These are phyloP conservation scores for Sinella curviseta DNA, from an alignment of 1,140 invertebrate genomes.

Conservation along the genomic window DNA sequence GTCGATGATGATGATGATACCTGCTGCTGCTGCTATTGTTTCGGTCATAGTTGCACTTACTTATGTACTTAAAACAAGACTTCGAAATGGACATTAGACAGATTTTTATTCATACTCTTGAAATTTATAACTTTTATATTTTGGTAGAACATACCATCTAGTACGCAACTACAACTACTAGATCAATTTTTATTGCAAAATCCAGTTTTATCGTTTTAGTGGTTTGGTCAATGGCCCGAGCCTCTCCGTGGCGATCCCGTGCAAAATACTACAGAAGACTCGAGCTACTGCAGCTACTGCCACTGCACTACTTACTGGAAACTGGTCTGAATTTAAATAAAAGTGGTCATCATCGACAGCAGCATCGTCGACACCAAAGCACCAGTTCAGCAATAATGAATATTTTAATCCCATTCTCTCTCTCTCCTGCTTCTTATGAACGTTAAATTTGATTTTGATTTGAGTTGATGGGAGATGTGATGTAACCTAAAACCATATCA, in stretches of 20 bases:
- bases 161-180: background rate
- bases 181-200: slow-evolving; percentile 28
- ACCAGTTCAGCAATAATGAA: background rate
- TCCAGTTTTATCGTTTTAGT: slow-evolving; percentile 11
- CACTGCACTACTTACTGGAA: background rate
- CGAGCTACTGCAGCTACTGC: background rate
- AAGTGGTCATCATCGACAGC: background rate
- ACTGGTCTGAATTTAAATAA: slow-evolving; percentile 11
- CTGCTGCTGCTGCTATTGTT: background rate
- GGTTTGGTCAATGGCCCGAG: slow-evolving; percentile 20
- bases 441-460: slow-evolving; percentile 4
- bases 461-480: slow-evolving; percentile 1
- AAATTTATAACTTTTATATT: too few species aligned
- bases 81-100: background rate
- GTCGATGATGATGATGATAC: background rate
- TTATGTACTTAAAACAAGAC: background rate
- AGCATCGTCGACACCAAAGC: background rate
- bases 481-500: background rate
- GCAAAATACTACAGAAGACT: background rate
- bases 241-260: background rate
- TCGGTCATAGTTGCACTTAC: background rate
- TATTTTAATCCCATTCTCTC: slow-evolving; percentile 5
- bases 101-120: too few species aligned
- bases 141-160: background rate
- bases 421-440: background rate